phyloP scores from a whole-genome alignment of 2,888 invertebrate genomes.

The Eupeodes latifasciatus region DNA sequence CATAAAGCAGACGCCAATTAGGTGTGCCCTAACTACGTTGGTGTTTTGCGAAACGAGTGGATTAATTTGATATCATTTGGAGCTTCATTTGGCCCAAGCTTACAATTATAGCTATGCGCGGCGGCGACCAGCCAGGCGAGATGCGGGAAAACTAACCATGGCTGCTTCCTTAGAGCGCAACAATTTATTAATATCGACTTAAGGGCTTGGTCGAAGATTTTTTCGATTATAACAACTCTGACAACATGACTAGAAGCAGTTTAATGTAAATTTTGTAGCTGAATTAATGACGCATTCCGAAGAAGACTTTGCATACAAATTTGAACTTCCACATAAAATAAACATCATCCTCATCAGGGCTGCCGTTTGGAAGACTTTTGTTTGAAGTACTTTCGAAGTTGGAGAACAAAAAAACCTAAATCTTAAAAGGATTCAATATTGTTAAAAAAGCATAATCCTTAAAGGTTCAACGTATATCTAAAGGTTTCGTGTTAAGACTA shows the following conservation, averaged over 20 bases:
- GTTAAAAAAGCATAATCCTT: too few species aligned
- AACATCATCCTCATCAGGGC: not conserved
- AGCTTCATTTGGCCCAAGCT: constrained; percentile 70
- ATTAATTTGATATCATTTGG: constrained; percentile 76
- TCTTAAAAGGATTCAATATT: too few species aligned
- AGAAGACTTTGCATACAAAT: not conserved
- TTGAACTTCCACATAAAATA: not conserved
- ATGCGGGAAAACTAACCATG: not conserved
- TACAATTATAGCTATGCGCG: constrained; percentile 53
- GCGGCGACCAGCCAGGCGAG: too few species aligned
- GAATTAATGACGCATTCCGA: constrained; percentile 54
- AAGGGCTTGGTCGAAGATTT: constrained; percentile 26
- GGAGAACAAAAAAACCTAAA: too few species aligned
- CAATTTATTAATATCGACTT: constrained; percentile 66
- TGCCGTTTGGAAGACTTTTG: not conserved
- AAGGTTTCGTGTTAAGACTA: too few species aligned
- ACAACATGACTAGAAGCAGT: constrained; percentile 70
- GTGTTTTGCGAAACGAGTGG: constrained; percentile 60
- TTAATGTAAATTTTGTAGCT: constrained; percentile 53
- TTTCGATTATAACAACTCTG: constrained; percentile 71
- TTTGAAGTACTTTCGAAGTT: not conserved
- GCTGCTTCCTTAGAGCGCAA: constrained; percentile 1
- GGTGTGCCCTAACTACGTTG: constrained; percentile 53
- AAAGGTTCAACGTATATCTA: too few species aligned
- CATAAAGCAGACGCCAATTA: constrained; percentile 62